A percentile compares a stretch with the other conserved stretches of the same genome.
These are phyloP conservation scores for Tenthredo distinguenda DNA, from an alignment of 2,888 invertebrate species.

Conservation along the genomic window DNA sequence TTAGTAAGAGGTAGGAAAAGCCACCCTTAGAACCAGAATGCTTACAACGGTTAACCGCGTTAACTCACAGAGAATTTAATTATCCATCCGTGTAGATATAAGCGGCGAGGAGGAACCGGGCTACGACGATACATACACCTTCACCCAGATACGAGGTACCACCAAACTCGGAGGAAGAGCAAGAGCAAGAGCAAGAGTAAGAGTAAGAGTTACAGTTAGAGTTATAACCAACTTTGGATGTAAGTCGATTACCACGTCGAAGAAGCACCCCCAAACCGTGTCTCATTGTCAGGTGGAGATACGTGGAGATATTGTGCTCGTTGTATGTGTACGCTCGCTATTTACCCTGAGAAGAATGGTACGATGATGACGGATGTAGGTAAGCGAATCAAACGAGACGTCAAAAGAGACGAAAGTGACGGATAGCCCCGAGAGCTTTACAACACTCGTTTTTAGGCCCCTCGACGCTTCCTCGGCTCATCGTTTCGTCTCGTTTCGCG, in stretches of 20 bases:
- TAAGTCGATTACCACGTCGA: slow-evolving; percentile 36
- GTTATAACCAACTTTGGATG: neutral
- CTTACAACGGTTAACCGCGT: slow-evolving; percentile 51
- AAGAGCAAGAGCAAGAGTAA: neutral
- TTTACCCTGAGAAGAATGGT: neutral
- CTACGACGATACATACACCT: neutral
- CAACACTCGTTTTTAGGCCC: neutral
- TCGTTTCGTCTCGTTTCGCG: neutral
- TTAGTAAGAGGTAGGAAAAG: slow-evolving; percentile 31
- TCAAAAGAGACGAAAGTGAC: slow-evolving; percentile 11
- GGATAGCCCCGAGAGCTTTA: slow-evolving; percentile 19
- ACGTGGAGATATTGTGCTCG: neutral
- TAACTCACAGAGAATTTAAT: slow-evolving; percentile 48
- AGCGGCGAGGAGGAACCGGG: slow-evolving; percentile 7
- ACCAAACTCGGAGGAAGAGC: neutral
- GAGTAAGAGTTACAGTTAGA: slow-evolving; percentile 11
- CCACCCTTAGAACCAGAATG: slow-evolving; percentile 34
- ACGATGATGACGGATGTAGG: neutral
- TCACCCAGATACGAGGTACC: neutral
- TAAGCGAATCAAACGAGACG: slow-evolving; percentile 9
- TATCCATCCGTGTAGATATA: slow-evolving; percentile 46
- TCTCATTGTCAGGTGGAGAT: neutral
- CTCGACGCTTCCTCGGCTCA: neutral
- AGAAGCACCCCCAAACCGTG: slow-evolving; percentile 1
- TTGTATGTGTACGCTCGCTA: neutral